Evolutionary conservation across 2,113 vertebrate genomes (phyloP), one percentile per base, ranked within the genome.

Genomic region (Parus major): DNA sequence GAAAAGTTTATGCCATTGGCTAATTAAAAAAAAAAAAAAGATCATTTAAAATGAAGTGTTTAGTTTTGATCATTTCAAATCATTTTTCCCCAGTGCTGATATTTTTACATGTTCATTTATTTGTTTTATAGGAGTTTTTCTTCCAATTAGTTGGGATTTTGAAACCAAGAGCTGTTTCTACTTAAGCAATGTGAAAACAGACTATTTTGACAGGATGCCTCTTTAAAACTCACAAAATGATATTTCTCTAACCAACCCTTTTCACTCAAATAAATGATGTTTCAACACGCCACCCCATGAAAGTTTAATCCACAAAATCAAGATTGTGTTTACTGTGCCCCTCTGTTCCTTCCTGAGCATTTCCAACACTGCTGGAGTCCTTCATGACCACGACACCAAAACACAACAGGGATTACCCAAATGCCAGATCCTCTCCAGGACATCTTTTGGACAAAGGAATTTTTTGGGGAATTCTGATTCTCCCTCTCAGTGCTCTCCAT

Each of bases 81-180:
- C 21, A 46, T 65, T 79, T 82, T 85, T 41, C 11, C 71, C 41
- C 46, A 52, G 57, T 35, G 60, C 23, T 71, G 64, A 65, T 69
- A 28, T 80, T 92, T 94, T 85, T 2, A 89, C 71, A 55, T 20
- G 29, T 83, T 95, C 68, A 71, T 86, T 83, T 91, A 75, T 91
- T 95, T 92, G 29, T 86, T 92, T 93, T 66, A 66, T 31, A 84
- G 20, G 42, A 57, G 14, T 27, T 93, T 93, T 91, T 76, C 50
- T 91, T 80, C 64, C 88, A 95, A 41, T 92, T 96, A 93, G 39
- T 15, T 57, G 17, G 52, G 53, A 53, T 86, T 94, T 84, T 82
- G 72, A 88, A 91, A 86, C 47, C 79, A 56, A 66, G 88, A 88
- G 72, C 88, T 94, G 56, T 90, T 93, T 92, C 95, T 88, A 56